These are phyloP conservation scores for Bostrychus sinensis DNA, from an alignment of 2,113 vertebrate species.

Conservation along the genomic window DNA sequence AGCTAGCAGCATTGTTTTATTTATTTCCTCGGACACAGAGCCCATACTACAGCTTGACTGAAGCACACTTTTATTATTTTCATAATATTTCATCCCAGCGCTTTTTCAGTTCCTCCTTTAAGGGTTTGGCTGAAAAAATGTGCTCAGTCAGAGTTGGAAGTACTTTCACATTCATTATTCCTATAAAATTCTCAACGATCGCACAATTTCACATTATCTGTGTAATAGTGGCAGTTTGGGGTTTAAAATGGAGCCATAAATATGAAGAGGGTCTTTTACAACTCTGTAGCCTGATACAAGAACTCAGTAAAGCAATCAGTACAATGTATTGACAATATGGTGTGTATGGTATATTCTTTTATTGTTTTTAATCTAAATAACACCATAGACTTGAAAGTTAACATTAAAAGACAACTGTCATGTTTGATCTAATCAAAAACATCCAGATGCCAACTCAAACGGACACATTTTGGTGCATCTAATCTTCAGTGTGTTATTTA, in stretches of 20 bases:
- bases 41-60: slow-evolving; percentile 14
- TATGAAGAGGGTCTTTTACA: slow-evolving; percentile 4
- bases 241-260: slow-evolving; percentile 6
- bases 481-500: slow-evolving; percentile 25
- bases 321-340: background rate
- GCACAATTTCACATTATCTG: slow-evolving; percentile 3
- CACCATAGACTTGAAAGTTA: background rate
- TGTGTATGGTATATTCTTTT: background rate
- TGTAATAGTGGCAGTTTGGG: slow-evolving; percentile 20
- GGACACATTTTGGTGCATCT: too few species aligned
- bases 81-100: background rate
- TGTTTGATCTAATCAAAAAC: background rate
- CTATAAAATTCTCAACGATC: slow-evolving; percentile 2
- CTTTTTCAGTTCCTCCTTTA: background rate
- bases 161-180: slow-evolving; percentile 2
- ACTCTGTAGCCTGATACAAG: background rate
- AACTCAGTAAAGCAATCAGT: background rate
- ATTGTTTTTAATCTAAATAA: background rate
- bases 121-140: slow-evolving; percentile 2
- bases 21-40: slow-evolving; percentile 48
- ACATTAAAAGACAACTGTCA: background rate
- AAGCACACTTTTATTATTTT: background rate
- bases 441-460: too few species aligned
- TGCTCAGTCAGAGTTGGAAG: slow-evolving; percentile 9
- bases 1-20: slow-evolving; percentile 53